phyloP scores from a whole-genome alignment of 2,113 vertebrate species.

The Tragulus kanchil region DNA sequence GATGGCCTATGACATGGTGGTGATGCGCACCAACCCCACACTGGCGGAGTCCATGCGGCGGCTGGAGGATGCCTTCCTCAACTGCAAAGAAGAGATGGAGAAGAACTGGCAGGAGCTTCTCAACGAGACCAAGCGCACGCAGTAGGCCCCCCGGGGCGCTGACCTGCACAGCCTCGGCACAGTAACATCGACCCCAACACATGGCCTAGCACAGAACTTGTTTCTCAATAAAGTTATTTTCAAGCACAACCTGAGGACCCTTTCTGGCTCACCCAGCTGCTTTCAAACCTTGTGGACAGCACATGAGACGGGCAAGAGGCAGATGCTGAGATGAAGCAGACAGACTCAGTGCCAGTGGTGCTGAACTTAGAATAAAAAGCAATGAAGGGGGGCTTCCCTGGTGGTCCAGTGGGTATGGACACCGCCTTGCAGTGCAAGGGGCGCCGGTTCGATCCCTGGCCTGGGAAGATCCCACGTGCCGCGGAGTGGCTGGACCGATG shows the following conservation, averaged over 20 bases:
- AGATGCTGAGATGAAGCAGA: background rate
- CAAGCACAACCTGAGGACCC: background rate
- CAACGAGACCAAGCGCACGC: conserved; percentile 65
- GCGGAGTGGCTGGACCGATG: too few relatives aligned
- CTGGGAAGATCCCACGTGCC: too few relatives aligned
- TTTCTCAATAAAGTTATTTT: conserved; percentile 78
- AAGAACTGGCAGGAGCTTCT: conserved; percentile 85
- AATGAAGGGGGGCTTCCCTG: too few relatives aligned
- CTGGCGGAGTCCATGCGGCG: conserved; percentile 83
- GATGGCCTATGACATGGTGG: conserved; percentile 92
- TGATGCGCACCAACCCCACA: conserved; percentile 89
- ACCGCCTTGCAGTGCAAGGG: too few relatives aligned
- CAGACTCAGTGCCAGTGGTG: background rate
- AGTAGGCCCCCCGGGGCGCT: background rate
- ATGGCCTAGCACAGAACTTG: background rate
- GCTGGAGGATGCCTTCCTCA: conserved; percentile 87
- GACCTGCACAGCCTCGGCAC: too few relatives aligned
- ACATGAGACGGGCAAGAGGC: background rate
- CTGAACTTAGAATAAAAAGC: background rate
- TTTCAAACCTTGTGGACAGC: background rate
- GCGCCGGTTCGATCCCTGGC: too few relatives aligned
- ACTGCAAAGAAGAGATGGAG: conserved; percentile 89
- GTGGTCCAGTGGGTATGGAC: too few relatives aligned
- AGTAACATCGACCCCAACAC: background rate
- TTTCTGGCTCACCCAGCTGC: background rate